Percentiles rank a stretch among this genome's conserved stretches.
Conservation (phyloP, 2,797 vertebrate genomes). For the Podarcis lilfordi region DNA sequence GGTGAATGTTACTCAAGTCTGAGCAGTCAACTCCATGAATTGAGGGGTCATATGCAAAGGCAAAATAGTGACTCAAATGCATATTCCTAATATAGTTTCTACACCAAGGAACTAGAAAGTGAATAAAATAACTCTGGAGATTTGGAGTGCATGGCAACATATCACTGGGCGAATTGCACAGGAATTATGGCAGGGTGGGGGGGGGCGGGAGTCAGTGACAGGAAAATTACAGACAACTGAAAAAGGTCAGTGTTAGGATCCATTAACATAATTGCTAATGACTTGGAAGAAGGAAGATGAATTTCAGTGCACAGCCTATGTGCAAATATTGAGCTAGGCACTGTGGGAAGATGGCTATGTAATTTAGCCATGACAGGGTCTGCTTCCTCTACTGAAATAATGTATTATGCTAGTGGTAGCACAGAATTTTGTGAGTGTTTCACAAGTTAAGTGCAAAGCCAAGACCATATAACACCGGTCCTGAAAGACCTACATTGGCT, state of each 20-base stretch:
- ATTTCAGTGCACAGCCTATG: neutral
- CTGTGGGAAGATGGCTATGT: neutral
- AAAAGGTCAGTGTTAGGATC: conserved; percentile 3
- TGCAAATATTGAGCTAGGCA: conserved; percentile 3
- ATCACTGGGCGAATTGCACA: neutral
- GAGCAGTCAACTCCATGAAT: neutral
- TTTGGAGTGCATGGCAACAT: neutral
- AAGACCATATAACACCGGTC: too few relatives aligned
- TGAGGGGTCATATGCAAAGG: neutral
- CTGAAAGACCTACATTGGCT: too few relatives aligned
- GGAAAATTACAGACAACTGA: neutral
- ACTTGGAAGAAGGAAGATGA: conserved; percentile 5
- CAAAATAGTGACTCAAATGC: neutral
- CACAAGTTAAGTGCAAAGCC: neutral
- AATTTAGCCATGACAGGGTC: neutral
- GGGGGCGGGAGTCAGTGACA: neutral
- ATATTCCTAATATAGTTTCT: neutral
- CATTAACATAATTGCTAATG: conserved; percentile 26
- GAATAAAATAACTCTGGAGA: neutral
- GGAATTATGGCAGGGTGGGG: neutral
- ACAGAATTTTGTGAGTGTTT: neutral
- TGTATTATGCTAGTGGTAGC: neutral
- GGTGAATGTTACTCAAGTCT: neutral
- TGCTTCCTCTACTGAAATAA: neutral
- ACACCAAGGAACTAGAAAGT: neutral